A percentile compares a stretch with the other conserved stretches of the same genome.
These are phyloP conservation scores for Charaxes varanes DNA, from an alignment of 1,140 invertebrate genomes.

Conservation along the genomic window DNA sequence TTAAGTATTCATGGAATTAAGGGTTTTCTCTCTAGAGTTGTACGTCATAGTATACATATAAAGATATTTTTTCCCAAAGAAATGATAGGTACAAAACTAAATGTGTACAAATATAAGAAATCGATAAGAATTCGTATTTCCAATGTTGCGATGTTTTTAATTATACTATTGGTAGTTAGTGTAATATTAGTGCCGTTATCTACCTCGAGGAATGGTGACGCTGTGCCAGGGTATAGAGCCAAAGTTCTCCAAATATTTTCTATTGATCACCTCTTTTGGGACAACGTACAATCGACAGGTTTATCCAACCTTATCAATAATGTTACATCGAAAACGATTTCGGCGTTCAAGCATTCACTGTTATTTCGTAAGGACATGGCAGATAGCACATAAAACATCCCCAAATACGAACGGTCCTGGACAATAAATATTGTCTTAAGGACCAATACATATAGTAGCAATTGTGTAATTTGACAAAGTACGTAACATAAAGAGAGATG, in stretches of 20 bases:
- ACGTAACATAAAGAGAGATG: too few relatives aligned
- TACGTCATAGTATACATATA: slow-evolving; percentile 33
- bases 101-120: slow-evolving; percentile 30
- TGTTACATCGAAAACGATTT: slow-evolving; percentile 26
- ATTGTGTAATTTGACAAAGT: too few relatives aligned
- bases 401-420: too few relatives aligned
- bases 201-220: slow-evolving; percentile 57
- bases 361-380: too few relatives aligned
- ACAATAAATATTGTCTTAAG: too few relatives aligned
- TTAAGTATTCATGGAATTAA: slow-evolving; percentile 40
- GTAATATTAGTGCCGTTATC: slow-evolving; percentile 61
- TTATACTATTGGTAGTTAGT: slow-evolving; percentile 51
- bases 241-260: slow-evolving; percentile 63
- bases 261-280: slow-evolving; percentile 47
- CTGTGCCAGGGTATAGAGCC: slow-evolving; percentile 62
- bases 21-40: slow-evolving; percentile 39
- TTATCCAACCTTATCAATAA: slow-evolving; percentile 19
- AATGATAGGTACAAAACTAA: slow-evolving; percentile 69
- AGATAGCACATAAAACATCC: too few relatives aligned
- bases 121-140: slow-evolving; percentile 56
- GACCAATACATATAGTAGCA: too few relatives aligned
- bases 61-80: slow-evolving; percentile 66
- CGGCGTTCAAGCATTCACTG: slow-evolving; percentile 44
- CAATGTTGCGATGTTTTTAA: slow-evolving; percentile 65
- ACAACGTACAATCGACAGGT: slow-evolving; percentile 31